Percentiles rank a stretch among this genome's conserved stretches.
These are phyloP conservation scores for Dinothrombium tinctorium DNA, from an alignment of 1,140 invertebrate species.

Conservation along the genomic window DNA sequence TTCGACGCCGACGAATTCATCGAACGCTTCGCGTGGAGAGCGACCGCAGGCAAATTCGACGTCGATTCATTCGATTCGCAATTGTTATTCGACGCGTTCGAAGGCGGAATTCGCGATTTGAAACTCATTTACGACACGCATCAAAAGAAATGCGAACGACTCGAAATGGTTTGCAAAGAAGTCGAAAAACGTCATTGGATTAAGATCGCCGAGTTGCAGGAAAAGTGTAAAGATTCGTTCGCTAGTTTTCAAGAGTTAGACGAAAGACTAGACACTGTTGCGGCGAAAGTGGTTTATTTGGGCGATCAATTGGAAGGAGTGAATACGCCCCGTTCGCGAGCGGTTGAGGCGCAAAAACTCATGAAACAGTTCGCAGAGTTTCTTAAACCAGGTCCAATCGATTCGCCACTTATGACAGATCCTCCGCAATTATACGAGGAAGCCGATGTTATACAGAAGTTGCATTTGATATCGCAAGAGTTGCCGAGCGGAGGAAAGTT, in stretches of 20 bases:
- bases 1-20: conserved; percentile 95
- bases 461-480: conserved; percentile 86
- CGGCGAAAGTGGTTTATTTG: conserved; percentile 86
- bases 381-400: conserved; percentile 45
- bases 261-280: conserved; percentile 84
- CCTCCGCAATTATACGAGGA: conserved; percentile 49
- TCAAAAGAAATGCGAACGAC: conserved; percentile 55
- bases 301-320: conserved; percentile 93
- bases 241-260: conserved; percentile 74
- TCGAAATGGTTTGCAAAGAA: conserved; percentile 56
- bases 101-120: conserved; percentile 48
- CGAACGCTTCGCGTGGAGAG: conserved; percentile 78
- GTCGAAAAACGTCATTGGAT: conserved; percentile 61
- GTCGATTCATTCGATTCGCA: conserved; percentile 30
- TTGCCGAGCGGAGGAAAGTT: conserved; percentile 59
- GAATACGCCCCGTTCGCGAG: conserved; percentile 70
- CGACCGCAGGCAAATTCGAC: conserved; percentile 42
- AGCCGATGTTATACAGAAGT: conserved; percentile 94
- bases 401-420: background rate
- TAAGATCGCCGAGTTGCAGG: conserved; percentile 54
- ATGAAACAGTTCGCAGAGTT: conserved; percentile 87
- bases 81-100: conserved; percentile 58
- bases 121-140: conserved; percentile 14
- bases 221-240: conserved; percentile 61
- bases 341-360: conserved; percentile 77